Evolutionary conservation across 2,797 vertebrate species (phyloP), one percentile per base, ranked within the genome.

Genomic region (Linurgus olivaceus): DNA sequence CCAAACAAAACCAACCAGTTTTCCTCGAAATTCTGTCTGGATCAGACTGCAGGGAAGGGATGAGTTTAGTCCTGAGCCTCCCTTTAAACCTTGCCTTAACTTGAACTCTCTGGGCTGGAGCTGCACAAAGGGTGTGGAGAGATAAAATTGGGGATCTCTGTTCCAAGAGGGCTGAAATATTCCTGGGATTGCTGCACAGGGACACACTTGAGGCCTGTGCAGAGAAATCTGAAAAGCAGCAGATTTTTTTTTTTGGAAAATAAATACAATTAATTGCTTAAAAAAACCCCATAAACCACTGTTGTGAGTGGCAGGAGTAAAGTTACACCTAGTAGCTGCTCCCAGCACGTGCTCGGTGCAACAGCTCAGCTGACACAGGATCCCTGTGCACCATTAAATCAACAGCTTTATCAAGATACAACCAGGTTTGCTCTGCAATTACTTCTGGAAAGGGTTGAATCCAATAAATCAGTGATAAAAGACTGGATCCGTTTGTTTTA

Each of bases 211-310:
- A 38, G 31, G 21, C 15, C 26, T 15, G 21, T 10, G 61, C 28
- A 7, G 29, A 75, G 31, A 11, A 37, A 11, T 5, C 28, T 65
- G n/a, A n/a, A 65, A 76, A 52, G 4, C 8, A 50, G 26, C 62
- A 42, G 21, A 4, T 12, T 74, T 40, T 81, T 74, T 40, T 81
- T 42, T 50, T 33, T 11, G 0, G 11, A 40, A 40, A 73, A 76
- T 14, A 26, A 74, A 17, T 2, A 7, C 5, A n/a, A 71, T 51
- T 17, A 33, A 0, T 4, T 45, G 29, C 20, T 65, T 48, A 6
- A 70, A 87, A 88, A n/a, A 21, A 3, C 4, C 33, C 37, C 8
- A 1, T 1, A 29, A 71, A 59, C 1, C 18, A 17, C 3, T 0
- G 0, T 1, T 40, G 23, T 21, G 55, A 71, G 13, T 17, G 9